Evolutionary conservation across 2,888 invertebrate species (phyloP).

Genomic region (Chrysolina haemoptera): DNA sequence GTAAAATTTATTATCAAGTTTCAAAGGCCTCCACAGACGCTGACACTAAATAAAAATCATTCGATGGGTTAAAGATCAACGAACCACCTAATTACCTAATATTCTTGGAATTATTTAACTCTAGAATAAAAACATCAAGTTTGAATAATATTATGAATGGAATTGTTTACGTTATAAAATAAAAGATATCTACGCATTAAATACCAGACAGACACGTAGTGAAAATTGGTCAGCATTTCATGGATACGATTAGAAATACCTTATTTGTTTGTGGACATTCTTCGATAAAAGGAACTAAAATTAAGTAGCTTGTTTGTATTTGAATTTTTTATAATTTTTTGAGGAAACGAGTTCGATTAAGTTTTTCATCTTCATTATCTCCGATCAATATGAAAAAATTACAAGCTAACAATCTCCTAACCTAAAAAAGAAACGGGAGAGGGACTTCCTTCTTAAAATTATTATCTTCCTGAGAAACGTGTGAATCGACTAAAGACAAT

Average conservation of each 20-base stretch:
- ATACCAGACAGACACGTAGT: conserved; percentile 23
- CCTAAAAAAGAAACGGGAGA: too few species aligned
- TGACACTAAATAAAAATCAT: background rate
- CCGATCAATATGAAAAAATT: too few species aligned
- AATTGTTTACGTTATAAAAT: conserved; percentile 24
- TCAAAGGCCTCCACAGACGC: background rate
- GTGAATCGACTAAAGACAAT: too few species aligned
- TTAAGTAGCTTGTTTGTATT: too few species aligned
- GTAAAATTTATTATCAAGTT: background rate
- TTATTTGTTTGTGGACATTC: background rate
- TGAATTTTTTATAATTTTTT: too few species aligned
- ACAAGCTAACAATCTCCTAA: too few species aligned
- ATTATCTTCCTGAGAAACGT: too few species aligned
- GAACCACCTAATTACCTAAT: conserved; percentile 7
- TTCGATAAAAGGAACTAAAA: too few species aligned
- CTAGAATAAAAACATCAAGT: background rate
- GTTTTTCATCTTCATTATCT: too few species aligned
- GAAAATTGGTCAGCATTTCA: conserved; percentile 26
- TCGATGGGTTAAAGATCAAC: conserved; percentile 22
- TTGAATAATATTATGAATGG: conserved; percentile 28
- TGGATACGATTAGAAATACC: conserved; percentile 14
- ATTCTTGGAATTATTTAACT: background rate
- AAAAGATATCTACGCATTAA: conserved; percentile 24
- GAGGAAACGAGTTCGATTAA: too few species aligned
- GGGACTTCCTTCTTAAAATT: too few species aligned